Evolutionary conservation across 2,888 invertebrate species (phyloP).

Genomic region (Leptothorax acervorum): DNA sequence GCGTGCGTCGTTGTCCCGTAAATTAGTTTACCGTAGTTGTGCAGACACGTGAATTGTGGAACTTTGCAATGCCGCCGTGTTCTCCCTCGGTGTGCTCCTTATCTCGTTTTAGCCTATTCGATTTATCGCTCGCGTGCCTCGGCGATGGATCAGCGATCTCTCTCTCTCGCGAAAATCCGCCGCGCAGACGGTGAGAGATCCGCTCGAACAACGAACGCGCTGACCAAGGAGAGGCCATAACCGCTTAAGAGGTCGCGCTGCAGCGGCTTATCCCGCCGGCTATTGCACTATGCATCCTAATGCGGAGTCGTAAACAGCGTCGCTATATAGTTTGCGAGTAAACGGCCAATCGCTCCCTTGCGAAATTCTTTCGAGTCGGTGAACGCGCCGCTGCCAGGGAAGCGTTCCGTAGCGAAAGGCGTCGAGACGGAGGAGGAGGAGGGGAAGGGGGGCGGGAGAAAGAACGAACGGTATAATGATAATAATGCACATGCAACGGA

Average conservation of each 20-base stretch:
- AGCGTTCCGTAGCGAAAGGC: constrained; percentile 1
- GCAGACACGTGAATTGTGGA: constrained; percentile 5
- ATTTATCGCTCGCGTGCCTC: constrained; percentile 47
- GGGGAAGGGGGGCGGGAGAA: background rate
- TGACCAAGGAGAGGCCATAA: constrained; percentile 12
- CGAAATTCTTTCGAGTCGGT: constrained; percentile 47
- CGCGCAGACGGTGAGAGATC: background rate
- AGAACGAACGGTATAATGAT: constrained; percentile 59
- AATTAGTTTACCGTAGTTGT: constrained; percentile 4
- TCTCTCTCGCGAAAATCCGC: constrained; percentile 14
- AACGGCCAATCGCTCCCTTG: constrained; percentile 70
- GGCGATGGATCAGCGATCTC: constrained; percentile 8
- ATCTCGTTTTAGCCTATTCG: constrained; percentile 16
- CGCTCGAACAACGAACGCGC: background rate
- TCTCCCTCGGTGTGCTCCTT: background rate
- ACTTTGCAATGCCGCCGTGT: constrained; percentile 5
- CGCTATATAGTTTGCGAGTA: constrained; percentile 44
- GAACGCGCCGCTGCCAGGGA: background rate
- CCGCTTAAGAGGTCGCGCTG: constrained; percentile 42
- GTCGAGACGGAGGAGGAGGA: background rate
- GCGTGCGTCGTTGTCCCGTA: constrained; percentile 9
- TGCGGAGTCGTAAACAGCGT: constrained; percentile 61
- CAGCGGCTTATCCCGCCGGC: constrained; percentile 20
- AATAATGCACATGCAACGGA: constrained; percentile 63
- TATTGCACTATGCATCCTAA: constrained; percentile 57